Percentiles rank a stretch among this genome's conserved stretches.
These are phyloP conservation scores for Trissolcus basalis DNA, from an alignment of 1,140 invertebrate species.

Conservation along the genomic window DNA sequence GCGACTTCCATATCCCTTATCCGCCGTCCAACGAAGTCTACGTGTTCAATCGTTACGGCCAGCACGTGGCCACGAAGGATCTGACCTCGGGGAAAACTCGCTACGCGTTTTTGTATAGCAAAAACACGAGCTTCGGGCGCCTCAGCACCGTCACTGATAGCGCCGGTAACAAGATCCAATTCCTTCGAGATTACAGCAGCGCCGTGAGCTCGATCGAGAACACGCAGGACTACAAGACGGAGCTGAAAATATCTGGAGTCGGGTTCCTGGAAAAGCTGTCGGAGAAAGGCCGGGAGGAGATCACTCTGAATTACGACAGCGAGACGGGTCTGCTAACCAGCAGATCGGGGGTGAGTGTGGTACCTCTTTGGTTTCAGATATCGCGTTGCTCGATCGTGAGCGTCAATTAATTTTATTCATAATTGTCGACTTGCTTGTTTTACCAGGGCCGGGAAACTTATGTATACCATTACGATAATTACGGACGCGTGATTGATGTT, in stretches of 20 bases:
- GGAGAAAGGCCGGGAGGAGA: slow-evolving; percentile 87
- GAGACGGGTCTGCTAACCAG: slow-evolving; percentile 87
- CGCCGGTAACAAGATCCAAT: slow-evolving; percentile 94
- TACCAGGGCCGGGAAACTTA: slow-evolving; percentile 87
- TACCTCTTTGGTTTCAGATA: not conserved
- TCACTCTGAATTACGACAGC: slow-evolving; percentile 90
- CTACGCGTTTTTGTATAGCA: slow-evolving; percentile 96
- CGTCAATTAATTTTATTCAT: not conserved
- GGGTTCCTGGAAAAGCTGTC: slow-evolving; percentile 89
- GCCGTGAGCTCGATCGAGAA: slow-evolving; percentile 95
- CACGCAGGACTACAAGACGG: slow-evolving; percentile 93
- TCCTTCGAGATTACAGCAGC: slow-evolving; percentile 92
- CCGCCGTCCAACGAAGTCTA: slow-evolving; percentile 94
- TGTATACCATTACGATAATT: slow-evolving; percentile 91
- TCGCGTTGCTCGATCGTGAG: not conserved
- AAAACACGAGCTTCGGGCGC: slow-evolving; percentile 97
- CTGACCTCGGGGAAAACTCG: slow-evolving; percentile 92
- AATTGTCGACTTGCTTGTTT: slow-evolving; percentile 31
- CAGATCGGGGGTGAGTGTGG: slow-evolving; percentile 81
- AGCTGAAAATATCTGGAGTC: slow-evolving; percentile 90
- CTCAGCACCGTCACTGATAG: slow-evolving; percentile 94
- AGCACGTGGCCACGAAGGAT: slow-evolving; percentile 95
- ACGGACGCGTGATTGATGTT: slow-evolving; percentile 88
- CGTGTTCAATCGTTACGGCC: slow-evolving; percentile 95
- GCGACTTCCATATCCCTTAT: slow-evolving; percentile 95